phyloP scores from a whole-genome alignment of 2,113 vertebrate genomes.

The Ptychochromis oligacanthus region DNA sequence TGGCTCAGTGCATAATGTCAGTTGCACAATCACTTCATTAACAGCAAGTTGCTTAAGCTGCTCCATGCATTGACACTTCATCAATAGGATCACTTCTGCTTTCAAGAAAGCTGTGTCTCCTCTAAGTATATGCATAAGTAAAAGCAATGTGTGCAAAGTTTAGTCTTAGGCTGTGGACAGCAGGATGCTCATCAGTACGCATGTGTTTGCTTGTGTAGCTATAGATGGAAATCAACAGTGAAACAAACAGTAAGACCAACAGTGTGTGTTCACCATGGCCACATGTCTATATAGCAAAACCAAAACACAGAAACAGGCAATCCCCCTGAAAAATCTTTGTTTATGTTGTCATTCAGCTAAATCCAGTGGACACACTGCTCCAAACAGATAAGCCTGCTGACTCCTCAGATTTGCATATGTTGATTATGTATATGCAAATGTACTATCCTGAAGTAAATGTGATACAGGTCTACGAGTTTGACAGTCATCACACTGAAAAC shows the following conservation, averaged over 20 bases:
- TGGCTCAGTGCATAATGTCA: neutral
- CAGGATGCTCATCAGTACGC: neutral
- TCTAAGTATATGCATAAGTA: neutral
- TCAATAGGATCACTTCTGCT: no score
- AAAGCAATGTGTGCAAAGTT: neutral
- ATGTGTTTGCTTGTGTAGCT: neutral
- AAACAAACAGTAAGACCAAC: neutral
- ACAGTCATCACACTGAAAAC: neutral
- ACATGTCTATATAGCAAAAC: neutral
- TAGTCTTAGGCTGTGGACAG: neutral
- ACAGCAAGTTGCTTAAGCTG: neutral
- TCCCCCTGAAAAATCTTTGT: constrained; percentile 6
- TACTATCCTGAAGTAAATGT: neutral
- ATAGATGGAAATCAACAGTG: neutral
- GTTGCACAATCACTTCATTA: neutral
- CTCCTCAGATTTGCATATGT: constrained; percentile 26
- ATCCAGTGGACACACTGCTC: constrained; percentile 13
- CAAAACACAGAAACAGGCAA: constrained; percentile 4
- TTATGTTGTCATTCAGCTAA: constrained; percentile 17
- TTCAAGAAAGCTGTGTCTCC: neutral
- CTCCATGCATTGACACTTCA: neutral
- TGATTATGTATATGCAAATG: constrained; percentile 45
- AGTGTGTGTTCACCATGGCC: neutral
- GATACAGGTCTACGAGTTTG: constrained; percentile 6
- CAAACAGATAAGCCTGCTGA: neutral